These are phyloP conservation scores for Orgyia antiqua DNA, from an alignment of 2,888 invertebrate species.

Conservation along the genomic window DNA sequence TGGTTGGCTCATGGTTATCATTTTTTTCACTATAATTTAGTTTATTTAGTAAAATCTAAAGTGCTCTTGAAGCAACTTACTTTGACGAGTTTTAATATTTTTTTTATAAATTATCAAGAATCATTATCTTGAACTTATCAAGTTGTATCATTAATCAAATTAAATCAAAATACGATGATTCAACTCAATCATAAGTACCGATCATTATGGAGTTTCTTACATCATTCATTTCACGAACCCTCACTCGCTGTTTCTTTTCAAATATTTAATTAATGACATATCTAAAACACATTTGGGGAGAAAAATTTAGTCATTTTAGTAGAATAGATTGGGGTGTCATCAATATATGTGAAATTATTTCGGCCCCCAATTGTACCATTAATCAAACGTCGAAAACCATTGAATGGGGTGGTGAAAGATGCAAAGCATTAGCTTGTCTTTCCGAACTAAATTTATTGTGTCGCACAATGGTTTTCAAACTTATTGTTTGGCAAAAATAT, in stretches of 20 bases:
- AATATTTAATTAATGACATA: conserved; percentile 26
- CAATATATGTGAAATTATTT: conserved; percentile 48
- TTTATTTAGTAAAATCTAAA: too few relatives aligned
- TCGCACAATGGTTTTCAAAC: conserved; percentile 33
- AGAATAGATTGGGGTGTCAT: conserved; percentile 32
- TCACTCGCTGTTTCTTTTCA: conserved; percentile 8
- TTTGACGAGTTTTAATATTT: too few relatives aligned
- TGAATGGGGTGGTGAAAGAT: conserved; percentile 69
- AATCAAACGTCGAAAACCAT: conserved; percentile 67
- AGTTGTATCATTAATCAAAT: conserved; percentile 12
- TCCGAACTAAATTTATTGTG: conserved; percentile 49
- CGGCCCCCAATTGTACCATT: conserved; percentile 55
- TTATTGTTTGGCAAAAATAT: conserved; percentile 23
- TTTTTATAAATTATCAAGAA: too few relatives aligned
- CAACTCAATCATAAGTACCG: conserved; percentile 11
- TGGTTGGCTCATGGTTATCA: too few relatives aligned
- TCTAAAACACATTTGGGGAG: conserved; percentile 21
- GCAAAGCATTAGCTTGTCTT: conserved; percentile 61
- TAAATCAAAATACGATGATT: conserved; percentile 17
- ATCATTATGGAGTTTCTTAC: conserved; percentile 13
- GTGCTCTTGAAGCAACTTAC: too few relatives aligned
- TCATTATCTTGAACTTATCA: too few relatives aligned
- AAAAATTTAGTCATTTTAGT: conserved; percentile 19
- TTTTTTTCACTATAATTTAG: too few relatives aligned
- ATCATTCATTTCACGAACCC: conserved; percentile 34